Evolutionary conservation across 2,888 invertebrate genomes (phyloP).

Genomic region (Aleiodes alternator): DNA sequence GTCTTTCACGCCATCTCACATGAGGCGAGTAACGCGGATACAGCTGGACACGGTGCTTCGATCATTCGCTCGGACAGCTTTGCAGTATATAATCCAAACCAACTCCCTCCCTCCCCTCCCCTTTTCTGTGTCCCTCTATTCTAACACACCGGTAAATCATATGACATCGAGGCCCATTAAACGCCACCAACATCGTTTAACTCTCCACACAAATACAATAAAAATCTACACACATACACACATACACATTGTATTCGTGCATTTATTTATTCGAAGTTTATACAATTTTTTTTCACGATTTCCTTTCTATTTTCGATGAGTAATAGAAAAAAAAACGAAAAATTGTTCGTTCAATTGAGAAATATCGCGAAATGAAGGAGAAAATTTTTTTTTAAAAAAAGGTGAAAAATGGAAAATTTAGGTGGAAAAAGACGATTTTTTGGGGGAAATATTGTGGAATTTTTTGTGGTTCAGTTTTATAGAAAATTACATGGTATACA

Average conservation of each 20-base stretch:
- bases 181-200: slow-evolving; percentile 31
- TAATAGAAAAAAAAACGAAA: too few species aligned
- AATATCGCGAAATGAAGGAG: too few species aligned
- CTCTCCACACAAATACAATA: background rate
- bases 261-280: background rate
- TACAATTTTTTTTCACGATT: too few species aligned
- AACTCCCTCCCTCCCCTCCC: slow-evolving; percentile 8
- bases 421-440: too few species aligned
- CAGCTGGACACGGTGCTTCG: slow-evolving; percentile 41
- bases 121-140: slow-evolving; percentile 3
- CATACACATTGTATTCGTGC: too few species aligned
- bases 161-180: slow-evolving; percentile 39
- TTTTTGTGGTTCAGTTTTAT: too few species aligned
- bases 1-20: slow-evolving; percentile 39
- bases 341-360: background rate
- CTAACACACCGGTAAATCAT: slow-evolving; percentile 40
- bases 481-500: too few species aligned
- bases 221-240: too few species aligned
- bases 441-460: too few species aligned
- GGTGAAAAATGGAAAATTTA: too few species aligned
- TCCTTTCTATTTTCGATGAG: too few species aligned
- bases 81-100: slow-evolving; percentile 36
- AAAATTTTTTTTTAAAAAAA: too few species aligned
- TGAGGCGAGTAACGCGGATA: slow-evolving; percentile 37
- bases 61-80: slow-evolving; percentile 43